Conservation (phyloP, 37 sponge, comb jelly and placozoan species). For the Mnemiopsis leidyi region DNA sequence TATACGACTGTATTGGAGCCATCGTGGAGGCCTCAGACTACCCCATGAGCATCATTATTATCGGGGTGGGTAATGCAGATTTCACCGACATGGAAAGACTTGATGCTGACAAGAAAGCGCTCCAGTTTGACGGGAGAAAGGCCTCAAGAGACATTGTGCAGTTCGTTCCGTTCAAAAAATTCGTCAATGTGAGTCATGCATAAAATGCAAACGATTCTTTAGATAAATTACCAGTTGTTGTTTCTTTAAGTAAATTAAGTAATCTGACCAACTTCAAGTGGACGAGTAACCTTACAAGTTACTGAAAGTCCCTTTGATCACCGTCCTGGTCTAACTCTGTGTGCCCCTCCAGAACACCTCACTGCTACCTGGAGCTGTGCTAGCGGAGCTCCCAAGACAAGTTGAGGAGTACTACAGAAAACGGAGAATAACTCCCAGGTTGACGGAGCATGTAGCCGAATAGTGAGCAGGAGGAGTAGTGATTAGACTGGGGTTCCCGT, state of each 20-base stretch:
- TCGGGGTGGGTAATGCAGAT: slow-evolving; percentile 85
- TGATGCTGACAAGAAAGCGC: slow-evolving; percentile 77
- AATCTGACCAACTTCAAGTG: too few relatives aligned
- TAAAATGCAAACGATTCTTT: too few relatives aligned
- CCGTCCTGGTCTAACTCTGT: too few relatives aligned
- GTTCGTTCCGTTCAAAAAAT: slow-evolving; percentile 80
- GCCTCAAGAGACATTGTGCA: slow-evolving; percentile 87
- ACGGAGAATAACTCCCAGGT: slow-evolving; percentile 67
- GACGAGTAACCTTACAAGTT: too few relatives aligned
- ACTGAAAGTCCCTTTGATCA: too few relatives aligned
- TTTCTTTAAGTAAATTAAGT: too few relatives aligned
- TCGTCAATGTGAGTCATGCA: not conserved
- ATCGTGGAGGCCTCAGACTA: slow-evolving; percentile 81
- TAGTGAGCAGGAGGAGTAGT: too few relatives aligned
- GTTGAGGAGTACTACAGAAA: slow-evolving; percentile 76
- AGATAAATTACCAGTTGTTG: too few relatives aligned
- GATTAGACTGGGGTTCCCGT: too few relatives aligned
- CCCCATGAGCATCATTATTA: slow-evolving; percentile 90
- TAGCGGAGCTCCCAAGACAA: slow-evolving; percentile 85
- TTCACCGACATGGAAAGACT: slow-evolving; percentile 78
- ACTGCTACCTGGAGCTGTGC: slow-evolving; percentile 73
- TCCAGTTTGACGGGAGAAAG: slow-evolving; percentile 32
- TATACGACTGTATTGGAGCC: slow-evolving; percentile 76
- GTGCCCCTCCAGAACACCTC: slow-evolving; percentile 60
- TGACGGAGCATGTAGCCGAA: not conserved